phyloP scores from a whole-genome alignment of 2,888 invertebrate genomes.

The Agrochola litura region DNA sequence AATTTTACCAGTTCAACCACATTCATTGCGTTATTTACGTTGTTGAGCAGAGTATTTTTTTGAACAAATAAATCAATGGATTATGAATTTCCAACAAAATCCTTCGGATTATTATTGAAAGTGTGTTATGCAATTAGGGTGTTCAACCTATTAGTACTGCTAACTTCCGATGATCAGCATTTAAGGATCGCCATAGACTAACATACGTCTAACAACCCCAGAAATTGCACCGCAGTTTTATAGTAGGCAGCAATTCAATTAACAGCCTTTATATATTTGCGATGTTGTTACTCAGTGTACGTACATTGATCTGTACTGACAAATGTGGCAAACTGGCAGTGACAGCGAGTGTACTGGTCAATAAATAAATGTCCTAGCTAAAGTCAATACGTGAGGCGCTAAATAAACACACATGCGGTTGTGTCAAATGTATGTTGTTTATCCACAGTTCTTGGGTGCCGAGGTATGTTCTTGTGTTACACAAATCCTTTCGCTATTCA shows the following conservation, averaged over 20 bases:
- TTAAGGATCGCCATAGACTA: too few relatives aligned
- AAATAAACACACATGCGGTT: background rate
- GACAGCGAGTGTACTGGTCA: background rate
- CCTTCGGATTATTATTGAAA: too few relatives aligned
- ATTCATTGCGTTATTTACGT: background rate
- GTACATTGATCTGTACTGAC: background rate
- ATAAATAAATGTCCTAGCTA: slow-evolving; percentile 10
- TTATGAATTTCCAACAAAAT: background rate
- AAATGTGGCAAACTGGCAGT: background rate
- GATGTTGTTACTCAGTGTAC: background rate
- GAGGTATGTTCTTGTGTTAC: background rate
- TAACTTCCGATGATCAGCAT: too few relatives aligned
- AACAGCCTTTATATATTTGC: background rate
- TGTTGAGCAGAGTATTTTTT: background rate
- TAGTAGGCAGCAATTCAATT: background rate
- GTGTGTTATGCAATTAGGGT: too few relatives aligned
- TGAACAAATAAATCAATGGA: background rate
- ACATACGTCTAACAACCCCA: background rate
- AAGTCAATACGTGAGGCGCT: slow-evolving; percentile 1
- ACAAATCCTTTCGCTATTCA: background rate
- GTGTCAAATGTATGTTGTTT: slow-evolving; percentile 5
- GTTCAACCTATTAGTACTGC: too few relatives aligned
- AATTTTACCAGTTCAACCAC: background rate
- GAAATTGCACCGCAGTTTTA: background rate
- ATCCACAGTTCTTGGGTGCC: background rate